These are phyloP conservation scores for Sebastolobus alascanus DNA, from an alignment of 2,797 vertebrate species.

Conservation along the genomic window DNA sequence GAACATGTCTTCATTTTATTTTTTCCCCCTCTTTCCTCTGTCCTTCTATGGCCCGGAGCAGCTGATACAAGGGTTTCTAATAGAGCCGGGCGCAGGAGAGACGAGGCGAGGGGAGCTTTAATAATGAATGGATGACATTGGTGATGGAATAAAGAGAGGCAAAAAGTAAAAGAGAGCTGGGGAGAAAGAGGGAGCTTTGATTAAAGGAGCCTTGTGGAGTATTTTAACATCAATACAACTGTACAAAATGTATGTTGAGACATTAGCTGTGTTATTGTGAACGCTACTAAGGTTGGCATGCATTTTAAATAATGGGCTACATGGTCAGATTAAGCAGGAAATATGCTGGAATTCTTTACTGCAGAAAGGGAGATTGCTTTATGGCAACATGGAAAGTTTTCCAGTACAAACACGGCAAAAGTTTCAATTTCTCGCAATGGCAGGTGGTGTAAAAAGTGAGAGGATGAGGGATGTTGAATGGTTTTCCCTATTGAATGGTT, in stretches of 20 bases:
- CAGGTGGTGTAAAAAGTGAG: background rate
- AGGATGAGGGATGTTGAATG: background rate
- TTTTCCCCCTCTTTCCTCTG: constrained; percentile 78
- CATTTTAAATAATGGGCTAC: background rate
- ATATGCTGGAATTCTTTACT: background rate
- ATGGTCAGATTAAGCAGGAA: background rate
- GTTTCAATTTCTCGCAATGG: background rate
- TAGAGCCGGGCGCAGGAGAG: constrained; percentile 76
- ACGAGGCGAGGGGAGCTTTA: constrained; percentile 76
- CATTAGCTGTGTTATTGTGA: constrained; percentile 30
- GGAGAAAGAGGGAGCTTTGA: constrained; percentile 55
- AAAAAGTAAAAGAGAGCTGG: constrained; percentile 42
- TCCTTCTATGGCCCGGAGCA: constrained; percentile 78
- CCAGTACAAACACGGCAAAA: background rate
- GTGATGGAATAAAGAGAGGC: constrained; percentile 62
- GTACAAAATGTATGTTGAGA: constrained; percentile 25
- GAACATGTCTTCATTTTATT: constrained; percentile 87
- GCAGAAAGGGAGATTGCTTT: background rate
- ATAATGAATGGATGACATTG: constrained; percentile 82
- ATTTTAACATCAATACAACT: constrained; percentile 57
- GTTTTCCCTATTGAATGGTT: background rate
- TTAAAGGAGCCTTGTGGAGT: constrained; percentile 56
- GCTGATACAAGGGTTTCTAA: constrained; percentile 80
- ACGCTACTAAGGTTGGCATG: background rate
- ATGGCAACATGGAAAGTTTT: background rate